Base-by-base conservation (phyloP, 1,140 invertebrate species). In the Achroia grisella region DNA sequence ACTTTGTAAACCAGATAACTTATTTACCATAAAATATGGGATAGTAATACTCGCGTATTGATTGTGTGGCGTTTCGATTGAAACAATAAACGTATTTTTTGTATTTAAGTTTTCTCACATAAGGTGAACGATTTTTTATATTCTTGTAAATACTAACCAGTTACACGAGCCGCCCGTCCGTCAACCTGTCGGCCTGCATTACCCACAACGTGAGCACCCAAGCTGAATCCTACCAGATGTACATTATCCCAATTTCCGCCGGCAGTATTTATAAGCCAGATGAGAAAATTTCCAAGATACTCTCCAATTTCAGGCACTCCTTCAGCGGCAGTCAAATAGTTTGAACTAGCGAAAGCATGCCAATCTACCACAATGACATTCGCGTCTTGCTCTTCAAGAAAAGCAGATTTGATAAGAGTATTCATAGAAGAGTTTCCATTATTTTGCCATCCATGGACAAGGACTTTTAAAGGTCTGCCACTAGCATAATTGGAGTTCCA, bases 191-290 rank as follows among this genome's bases (percentile, higher is more conserved):
- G 62, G 3, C 75, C 70, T 37, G 94, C 91, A 65, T 95, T n/a
- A n/a, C n/a, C n/a, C n/a, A n/a, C n/a, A n/a, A n/a, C n/a, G n/a
- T n/a, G n/a, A n/a, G n/a, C n/a, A 0, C 96, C 95, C 43, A 94
- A 74, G 52, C 91, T 92, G 77, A 96, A 96, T 0, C 96, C 96
- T 57, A 97, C 94, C 27, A 97, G 56, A 69, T 97, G 95, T 23
- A 94, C 85, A 56, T 89, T 86, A 31, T 88, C 80, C 53, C 62
- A 63, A 27, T 56, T 50, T 8, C 68, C 52, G 15, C 73, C 76
- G 29, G 53, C 51, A 12, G 46, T 59, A 32, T 48, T 48, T 14
- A 66, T 33, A 1, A 90, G 53, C 53, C 81, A 84, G 14, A 86
- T 74, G 3, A 90, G 60, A 39, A 85, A 86, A 52, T 79, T 71